Base-by-base conservation (phyloP, 1,140 invertebrate species). In the Temnothorax nylanderi region DNA sequence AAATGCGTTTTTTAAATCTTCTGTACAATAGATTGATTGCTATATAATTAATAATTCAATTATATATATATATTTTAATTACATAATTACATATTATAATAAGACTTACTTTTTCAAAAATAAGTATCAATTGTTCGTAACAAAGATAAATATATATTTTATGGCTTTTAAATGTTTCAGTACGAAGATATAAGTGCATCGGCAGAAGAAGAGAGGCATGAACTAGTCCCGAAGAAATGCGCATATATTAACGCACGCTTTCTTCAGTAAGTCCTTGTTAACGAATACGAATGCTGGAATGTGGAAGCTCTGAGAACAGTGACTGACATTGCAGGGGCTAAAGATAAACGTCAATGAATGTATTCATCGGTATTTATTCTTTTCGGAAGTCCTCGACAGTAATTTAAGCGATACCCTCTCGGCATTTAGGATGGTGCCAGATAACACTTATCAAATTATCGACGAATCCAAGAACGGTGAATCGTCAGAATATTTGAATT, bases 331-430 rank as follows among this genome's bases (percentile, higher is more conserved):
- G 18, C 47, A 60, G 41, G 32, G 26, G 8, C 69, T 69, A 44
- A 49, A 75, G 69, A 84, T 84, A 84, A 84, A 74, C 58, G 16
- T 84, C 80, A 84, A 84, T 75, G 80, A 84, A 75, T 8, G 32
- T 84, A 84, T 84, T 84, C 80, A 84, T 75, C 6, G 13, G 2
- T 60, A 58, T 84, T 47, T 60, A 74, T 26, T 74, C 26, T 74
- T 82, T 84, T 75, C 69, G 69, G 44, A 75, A 44, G 34, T 84
- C 62, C 26, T 47, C 58, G 41, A 13, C 41, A 13, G 41, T 7
- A 49, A 75, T 75, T 75, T 58, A 34, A 49, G 51, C 41, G 80
- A 75, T 75, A 58, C 51, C 18, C 69, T 74, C 32, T 26, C 34
- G 47, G 32, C 11, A 49, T 75, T 47, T 37, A n/a, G 13, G 0